Evolutionary conservation across 2,797 vertebrate species (phyloP).

Genomic region (Threskiornis aethiopicus): DNA sequence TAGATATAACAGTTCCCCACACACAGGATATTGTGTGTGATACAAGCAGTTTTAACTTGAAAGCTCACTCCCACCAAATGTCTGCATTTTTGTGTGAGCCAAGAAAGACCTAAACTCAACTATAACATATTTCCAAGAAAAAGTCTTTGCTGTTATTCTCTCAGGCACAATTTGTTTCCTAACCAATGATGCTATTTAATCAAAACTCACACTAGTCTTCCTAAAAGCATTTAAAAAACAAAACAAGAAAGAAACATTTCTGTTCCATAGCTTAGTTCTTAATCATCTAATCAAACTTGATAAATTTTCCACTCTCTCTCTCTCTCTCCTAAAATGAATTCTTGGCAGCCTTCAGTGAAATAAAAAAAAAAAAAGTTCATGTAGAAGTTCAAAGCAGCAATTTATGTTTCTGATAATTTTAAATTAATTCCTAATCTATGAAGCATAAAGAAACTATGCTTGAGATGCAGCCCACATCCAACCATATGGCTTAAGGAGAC

Average conservation of each 20-base stretch:
- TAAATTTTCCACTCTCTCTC: slow-evolving; percentile 56
- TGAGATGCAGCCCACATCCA: slow-evolving; percentile 62
- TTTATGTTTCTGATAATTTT: slow-evolving; percentile 68
- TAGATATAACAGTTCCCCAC: slow-evolving; percentile 63
- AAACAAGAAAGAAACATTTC: slow-evolving; percentile 57
- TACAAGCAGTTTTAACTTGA: slow-evolving; percentile 43
- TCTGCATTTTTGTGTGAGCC: slow-evolving; percentile 38
- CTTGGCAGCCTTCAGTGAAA: slow-evolving; percentile 58
- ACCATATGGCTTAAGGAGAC: slow-evolving; percentile 64
- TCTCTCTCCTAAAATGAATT: slow-evolving; percentile 58
- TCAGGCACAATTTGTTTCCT: slow-evolving; percentile 69
- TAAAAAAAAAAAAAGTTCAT: slow-evolving; percentile 19
- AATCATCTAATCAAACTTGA: slow-evolving; percentile 65
- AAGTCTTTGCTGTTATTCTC: slow-evolving; percentile 56
- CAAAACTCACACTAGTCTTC: slow-evolving; percentile 62
- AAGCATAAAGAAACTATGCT: slow-evolving; percentile 51
- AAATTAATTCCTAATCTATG: slow-evolving; percentile 64
- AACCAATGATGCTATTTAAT: slow-evolving; percentile 66
- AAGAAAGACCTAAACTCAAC: slow-evolving; percentile 66
- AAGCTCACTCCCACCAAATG: slow-evolving; percentile 60
- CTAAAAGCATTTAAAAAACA: slow-evolving; percentile 69
- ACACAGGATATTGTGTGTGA: slow-evolving; percentile 55
- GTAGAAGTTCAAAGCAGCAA: slow-evolving; percentile 58
- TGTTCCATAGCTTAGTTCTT: slow-evolving; percentile 51
- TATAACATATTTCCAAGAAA: slow-evolving; percentile 64